These are phyloP conservation scores for Formicarius rufipectus DNA, from an alignment of 2,113 vertebrate species.

Conservation along the genomic window DNA sequence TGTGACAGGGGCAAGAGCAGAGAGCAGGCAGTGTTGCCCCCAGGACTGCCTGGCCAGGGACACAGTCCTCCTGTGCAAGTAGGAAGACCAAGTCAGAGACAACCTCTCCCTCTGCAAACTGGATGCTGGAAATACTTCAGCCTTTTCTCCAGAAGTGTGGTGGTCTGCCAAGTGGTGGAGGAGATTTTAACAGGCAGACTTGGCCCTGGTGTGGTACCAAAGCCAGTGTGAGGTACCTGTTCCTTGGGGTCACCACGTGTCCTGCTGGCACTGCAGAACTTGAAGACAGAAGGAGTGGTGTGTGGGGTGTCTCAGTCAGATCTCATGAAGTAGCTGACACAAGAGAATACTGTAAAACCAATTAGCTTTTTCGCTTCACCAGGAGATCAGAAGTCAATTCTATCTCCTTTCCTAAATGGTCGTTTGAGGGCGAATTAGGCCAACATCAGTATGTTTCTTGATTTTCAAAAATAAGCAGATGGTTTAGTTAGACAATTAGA, in stretches of 20 bases:
- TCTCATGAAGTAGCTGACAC: rapidly evolving
- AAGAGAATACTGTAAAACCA: not conserved
- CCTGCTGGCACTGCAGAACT: not conserved
- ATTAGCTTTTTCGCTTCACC: not conserved
- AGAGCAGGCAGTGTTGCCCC: not conserved
- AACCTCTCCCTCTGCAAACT: not conserved
- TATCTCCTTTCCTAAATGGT: not conserved
- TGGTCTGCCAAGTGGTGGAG: not conserved
- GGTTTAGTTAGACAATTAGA: not conserved
- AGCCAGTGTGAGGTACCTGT: not conserved
- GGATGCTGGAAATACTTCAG: not conserved
- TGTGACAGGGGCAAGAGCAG: not conserved
- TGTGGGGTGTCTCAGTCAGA: rapidly evolving
- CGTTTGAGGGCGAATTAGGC: not conserved
- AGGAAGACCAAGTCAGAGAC: not conserved
- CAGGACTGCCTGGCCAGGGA: not conserved
- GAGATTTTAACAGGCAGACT: not conserved
- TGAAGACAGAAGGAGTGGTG: not conserved
- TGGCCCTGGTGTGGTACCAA: not conserved
- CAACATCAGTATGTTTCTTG: not conserved
- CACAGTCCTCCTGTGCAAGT: not conserved
- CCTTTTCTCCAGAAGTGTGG: not conserved
- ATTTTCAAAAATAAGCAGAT: not conserved
- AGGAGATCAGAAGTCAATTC: not conserved
- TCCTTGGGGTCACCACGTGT: not conserved